Evolutionary conservation across 1,140 invertebrate species (phyloP), one percentile per base, ranked within the genome.

Genomic region (Sitodiplosis mosellana): DNA sequence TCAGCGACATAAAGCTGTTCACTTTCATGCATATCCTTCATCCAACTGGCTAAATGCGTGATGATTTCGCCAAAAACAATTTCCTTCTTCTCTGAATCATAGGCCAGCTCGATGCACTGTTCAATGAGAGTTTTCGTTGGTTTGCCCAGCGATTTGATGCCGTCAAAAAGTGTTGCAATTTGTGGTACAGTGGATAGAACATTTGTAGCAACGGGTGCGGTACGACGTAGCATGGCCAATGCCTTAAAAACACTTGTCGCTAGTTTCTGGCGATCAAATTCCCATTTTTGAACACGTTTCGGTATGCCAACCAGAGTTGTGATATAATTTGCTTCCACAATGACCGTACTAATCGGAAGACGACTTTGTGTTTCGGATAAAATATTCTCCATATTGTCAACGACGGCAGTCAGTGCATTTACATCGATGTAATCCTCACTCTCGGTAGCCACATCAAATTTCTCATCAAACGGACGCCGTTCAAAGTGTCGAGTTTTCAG

Each of bases 1-100:
- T 53, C 54, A 36, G 65, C 59, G 8, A 71, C 52, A 60, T 65
- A 68, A 36, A 57, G 45, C 49, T 70, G 69, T 33, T 67, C 60
- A 2, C 55, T 56, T 18, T 62, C 63, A 27, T 59, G 54, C 19
- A 71, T 58, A n/a, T 59, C 52, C 0, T 58, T 57, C 27, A 69
- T 33, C 66, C 66, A 68, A n/a, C 59, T 46, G 5, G 63, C 47
- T 42, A 63, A 33, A 45, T 61, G 53, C 18, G 57, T 44, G 45
- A 63, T 53, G 3, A 63, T 58, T 49, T 63, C 61, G 0, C 60
- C 60, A 22, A 63, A 40, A 18, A 58, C 47, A 19, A 63, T 41
- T 33, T 55, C 1, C n/a, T 55, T 53, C 12, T 52, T 50, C 18
- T 58, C 56, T 4, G 56, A 61, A 52, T 67, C 63, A 48, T 59